Percentiles rank a stretch among this genome's conserved stretches.
phyloP scores from a whole-genome alignment of 2,113 vertebrate genomes.

The Steatornis caripensis region DNA sequence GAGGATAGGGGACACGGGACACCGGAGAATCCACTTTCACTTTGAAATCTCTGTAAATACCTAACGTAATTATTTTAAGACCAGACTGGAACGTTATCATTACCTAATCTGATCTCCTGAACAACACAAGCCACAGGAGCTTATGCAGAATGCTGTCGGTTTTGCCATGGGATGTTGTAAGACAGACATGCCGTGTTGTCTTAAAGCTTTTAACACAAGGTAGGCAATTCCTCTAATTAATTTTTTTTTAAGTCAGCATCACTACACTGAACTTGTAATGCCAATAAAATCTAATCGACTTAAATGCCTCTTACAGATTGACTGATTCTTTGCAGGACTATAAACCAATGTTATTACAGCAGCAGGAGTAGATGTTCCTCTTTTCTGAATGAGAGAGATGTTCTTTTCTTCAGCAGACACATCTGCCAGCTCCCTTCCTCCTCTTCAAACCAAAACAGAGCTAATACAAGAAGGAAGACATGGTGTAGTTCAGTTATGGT shows the following conservation, averaged over 20 bases:
- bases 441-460: not conserved
- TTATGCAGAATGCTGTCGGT: not conserved
- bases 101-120: not conserved
- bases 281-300: not conserved
- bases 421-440: not conserved
- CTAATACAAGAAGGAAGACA: not conserved
- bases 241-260: not conserved
- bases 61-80: slow-evolving; percentile 20
- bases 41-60: slow-evolving; percentile 26
- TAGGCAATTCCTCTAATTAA: not conserved
- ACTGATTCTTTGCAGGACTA: not conserved
- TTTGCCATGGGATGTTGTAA: not conserved
- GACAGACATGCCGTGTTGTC: not conserved
- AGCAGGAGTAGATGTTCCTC: not conserved
- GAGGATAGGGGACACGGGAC: no score
- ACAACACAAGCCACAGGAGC: not conserved
- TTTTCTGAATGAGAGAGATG: not conserved
- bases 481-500: not conserved
- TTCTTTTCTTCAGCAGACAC: not conserved
- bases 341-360: not conserved
- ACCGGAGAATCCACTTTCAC: not conserved
- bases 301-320: not conserved
- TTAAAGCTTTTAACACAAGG: not conserved
- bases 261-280: not conserved
- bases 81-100: not conserved